phyloP scores from a whole-genome alignment of 2,888 invertebrate species.

The Sminthurinus aureus region DNA sequence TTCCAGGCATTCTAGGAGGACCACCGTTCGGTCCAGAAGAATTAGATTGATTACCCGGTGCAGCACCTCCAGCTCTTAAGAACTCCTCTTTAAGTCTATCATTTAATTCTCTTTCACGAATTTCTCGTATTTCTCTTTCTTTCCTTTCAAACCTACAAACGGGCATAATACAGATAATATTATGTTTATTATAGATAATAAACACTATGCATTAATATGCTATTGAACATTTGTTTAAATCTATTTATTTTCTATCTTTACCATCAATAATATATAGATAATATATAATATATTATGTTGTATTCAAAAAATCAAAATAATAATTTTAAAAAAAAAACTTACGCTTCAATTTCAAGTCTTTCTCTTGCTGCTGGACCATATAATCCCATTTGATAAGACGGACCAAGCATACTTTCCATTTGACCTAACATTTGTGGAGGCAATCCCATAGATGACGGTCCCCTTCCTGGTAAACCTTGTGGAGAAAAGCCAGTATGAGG shows the following conservation, averaged over 20 bases:
- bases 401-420: slow-evolving; percentile 67
- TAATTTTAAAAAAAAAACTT: too few relatives aligned
- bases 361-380: slow-evolving; percentile 70
- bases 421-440: slow-evolving; percentile 81
- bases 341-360: slow-evolving; percentile 66
- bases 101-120: slow-evolving; percentile 80
- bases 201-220: too few relatives aligned
- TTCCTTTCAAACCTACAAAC: slow-evolving; percentile 70
- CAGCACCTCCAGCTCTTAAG: slow-evolving; percentile 72
- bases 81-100: slow-evolving; percentile 89
- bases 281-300: too few relatives aligned
- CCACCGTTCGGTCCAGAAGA: slow-evolving; percentile 67
- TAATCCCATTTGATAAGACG: slow-evolving; percentile 50
- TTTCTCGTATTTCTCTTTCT: slow-evolving; percentile 71
- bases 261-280: too few relatives aligned
- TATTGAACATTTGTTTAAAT: too few relatives aligned
- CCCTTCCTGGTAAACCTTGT: slow-evolving; percentile 51
- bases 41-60: slow-evolving; percentile 56
- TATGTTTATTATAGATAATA: too few relatives aligned
- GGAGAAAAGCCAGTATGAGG: slow-evolving; percentile 89
- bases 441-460: slow-evolving; percentile 60
- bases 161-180: too few relatives aligned
- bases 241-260: too few relatives aligned
- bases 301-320: too few relatives aligned
- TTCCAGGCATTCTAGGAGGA: slow-evolving; percentile 67